Evolutionary conservation across 2,113 vertebrate genomes (phyloP).

Genomic region (Neolamprologus kungweensis): DNA sequence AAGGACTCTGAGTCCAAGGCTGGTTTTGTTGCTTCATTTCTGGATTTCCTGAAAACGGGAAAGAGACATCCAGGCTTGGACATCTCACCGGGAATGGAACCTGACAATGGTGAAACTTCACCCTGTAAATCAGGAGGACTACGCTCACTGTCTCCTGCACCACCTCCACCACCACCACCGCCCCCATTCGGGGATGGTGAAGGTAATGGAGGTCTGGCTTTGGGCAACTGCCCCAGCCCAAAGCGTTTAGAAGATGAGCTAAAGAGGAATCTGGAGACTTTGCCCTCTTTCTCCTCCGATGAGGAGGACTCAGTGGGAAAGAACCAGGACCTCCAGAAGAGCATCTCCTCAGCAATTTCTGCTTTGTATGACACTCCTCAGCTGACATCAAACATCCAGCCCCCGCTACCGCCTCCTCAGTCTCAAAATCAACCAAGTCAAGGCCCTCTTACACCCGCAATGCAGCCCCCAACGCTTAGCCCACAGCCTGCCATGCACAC

Average conservation of each 20-base stretch:
- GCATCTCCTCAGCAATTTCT: constrained; percentile 90
- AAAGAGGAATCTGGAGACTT: constrained; percentile 87
- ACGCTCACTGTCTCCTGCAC: constrained; percentile 62
- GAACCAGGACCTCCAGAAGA: constrained; percentile 92
- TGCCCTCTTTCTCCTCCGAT: constrained; percentile 88
- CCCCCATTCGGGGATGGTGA: constrained; percentile 71
- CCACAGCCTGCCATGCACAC: constrained; percentile 56
- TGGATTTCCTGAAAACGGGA: constrained; percentile 89
- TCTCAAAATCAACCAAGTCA: constrained; percentile 44
- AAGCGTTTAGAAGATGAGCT: constrained; percentile 87
- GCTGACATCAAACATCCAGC: constrained; percentile 62
- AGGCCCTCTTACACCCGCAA: constrained; percentile 45
- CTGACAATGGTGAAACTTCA: constrained; percentile 60
- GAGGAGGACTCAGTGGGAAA: constrained; percentile 92
- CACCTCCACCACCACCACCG: constrained; percentile 49
- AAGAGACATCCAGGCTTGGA: constrained; percentile 77
- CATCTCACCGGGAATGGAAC: constrained; percentile 69
- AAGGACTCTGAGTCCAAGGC: constrained; percentile 87
- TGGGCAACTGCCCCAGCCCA: constrained; percentile 82
- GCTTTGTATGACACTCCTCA: constrained; percentile 86
- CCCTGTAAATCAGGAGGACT: constrained; percentile 68
- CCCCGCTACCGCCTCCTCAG: constrained; percentile 41
- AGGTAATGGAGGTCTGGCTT: constrained; percentile 76
- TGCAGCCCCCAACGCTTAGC: constrained; percentile 57
- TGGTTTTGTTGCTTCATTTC: constrained; percentile 88